Evolutionary conservation across 1,140 invertebrate genomes (phyloP).

Genomic region (Parasteatoda tepidariorum): DNA sequence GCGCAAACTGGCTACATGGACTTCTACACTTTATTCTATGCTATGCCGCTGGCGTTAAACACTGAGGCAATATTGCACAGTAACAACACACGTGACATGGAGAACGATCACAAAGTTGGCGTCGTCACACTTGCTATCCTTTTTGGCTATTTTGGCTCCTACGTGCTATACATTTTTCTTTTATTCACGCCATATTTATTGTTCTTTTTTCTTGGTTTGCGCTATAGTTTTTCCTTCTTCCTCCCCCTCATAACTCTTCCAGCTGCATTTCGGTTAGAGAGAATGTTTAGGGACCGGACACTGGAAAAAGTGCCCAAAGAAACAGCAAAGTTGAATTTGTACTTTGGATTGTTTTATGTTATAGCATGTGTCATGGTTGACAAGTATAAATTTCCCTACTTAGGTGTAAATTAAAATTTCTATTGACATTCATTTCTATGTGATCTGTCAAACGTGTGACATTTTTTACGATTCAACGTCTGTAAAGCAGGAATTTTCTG

Average conservation of each 20-base stretch:
- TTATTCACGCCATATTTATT: slow-evolving; percentile 92
- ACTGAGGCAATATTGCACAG: slow-evolving; percentile 95
- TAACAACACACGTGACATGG: slow-evolving; percentile 92
- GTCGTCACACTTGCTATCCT: slow-evolving; percentile 93
- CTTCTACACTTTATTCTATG: slow-evolving; percentile 90
- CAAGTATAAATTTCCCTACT: slow-evolving; percentile 58
- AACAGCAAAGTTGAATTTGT: slow-evolving; percentile 90
- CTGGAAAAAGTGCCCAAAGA: slow-evolving; percentile 85
- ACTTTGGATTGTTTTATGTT: slow-evolving; percentile 90
- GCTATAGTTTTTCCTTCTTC: slow-evolving; percentile 85
- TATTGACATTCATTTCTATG: not conserved
- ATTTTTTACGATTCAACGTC: not conserved
- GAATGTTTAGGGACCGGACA: slow-evolving; percentile 83
- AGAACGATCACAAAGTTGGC: slow-evolving; percentile 84
- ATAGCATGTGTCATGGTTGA: slow-evolving; percentile 72
- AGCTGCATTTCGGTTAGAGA: slow-evolving; percentile 89
- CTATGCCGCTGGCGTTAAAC: slow-evolving; percentile 91
- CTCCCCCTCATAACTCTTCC: slow-evolving; percentile 88
- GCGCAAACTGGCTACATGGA: slow-evolving; percentile 87
- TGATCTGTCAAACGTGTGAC: not conserved
- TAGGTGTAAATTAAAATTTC: slow-evolving; percentile 25
- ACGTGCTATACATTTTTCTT: slow-evolving; percentile 89
- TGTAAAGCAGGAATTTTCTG: not conserved
- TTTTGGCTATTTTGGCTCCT: slow-evolving; percentile 90
- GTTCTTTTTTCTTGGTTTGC: slow-evolving; percentile 84